phyloP scores from a whole-genome alignment of 2,113 vertebrate species.

The Calonectris borealis region DNA sequence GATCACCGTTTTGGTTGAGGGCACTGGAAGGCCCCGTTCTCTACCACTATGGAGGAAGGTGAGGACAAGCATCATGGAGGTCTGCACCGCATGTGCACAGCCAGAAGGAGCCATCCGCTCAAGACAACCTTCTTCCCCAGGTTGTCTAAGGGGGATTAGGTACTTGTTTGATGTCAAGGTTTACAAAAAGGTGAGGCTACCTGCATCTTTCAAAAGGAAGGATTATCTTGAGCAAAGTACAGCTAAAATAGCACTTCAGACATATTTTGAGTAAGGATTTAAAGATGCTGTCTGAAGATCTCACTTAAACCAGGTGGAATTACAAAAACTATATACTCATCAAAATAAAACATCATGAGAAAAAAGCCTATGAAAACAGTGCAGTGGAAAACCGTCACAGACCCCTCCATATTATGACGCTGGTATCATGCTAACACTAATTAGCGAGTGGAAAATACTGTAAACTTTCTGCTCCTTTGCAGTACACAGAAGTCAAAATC shows the following conservation, averaged over 20 bases:
- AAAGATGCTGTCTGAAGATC: not conserved
- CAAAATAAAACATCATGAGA: not conserved
- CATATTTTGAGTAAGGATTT: not conserved
- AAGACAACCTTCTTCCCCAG: not conserved
- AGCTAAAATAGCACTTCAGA: not conserved
- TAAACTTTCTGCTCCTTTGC: not conserved
- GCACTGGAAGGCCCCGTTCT: not conserved
- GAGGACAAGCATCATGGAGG: not conserved
- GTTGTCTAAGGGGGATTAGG: not conserved
- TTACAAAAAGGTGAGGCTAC: not conserved
- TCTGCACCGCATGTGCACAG: not conserved
- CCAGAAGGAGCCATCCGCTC: not conserved
- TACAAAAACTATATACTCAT: not conserved
- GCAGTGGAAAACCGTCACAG: not conserved
- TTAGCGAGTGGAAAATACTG: not conserved
- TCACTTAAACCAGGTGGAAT: not conserved
- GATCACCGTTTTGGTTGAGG: not conserved
- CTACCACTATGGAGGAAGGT: not conserved
- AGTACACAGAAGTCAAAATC: not conserved
- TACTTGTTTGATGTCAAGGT: not conserved
- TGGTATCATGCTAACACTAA: not conserved
- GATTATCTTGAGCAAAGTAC: not conserved
- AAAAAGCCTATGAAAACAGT: not conserved
- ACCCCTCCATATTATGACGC: not conserved
- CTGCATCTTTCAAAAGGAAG: not conserved